Evolutionary conservation across 2,888 invertebrate species (phyloP).

Genomic region (Oligia strigilis): DNA sequence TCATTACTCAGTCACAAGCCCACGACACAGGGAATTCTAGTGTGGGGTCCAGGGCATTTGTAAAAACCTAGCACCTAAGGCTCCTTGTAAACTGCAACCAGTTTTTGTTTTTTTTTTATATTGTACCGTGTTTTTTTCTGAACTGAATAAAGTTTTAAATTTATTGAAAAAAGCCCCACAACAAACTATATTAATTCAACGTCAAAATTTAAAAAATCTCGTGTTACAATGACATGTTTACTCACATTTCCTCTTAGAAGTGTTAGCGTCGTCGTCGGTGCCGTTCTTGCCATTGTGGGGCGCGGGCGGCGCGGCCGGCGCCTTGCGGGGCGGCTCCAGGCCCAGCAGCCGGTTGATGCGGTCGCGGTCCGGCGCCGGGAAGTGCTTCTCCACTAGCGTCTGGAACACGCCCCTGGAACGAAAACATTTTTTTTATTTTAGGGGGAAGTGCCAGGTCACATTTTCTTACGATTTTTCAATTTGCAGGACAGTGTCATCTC

Average conservation of each 20-base stretch:
- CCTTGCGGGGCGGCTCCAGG: constrained; percentile 86
- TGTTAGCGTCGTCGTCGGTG: constrained; percentile 76
- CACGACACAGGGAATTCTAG: too few species aligned
- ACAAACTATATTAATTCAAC: neutral
- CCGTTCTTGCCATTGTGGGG: constrained; percentile 77
- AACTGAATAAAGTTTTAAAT: too few species aligned
- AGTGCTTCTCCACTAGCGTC: constrained; percentile 99
- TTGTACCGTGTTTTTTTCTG: too few species aligned
- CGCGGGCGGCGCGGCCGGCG: constrained; percentile 62
- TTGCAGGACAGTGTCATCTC: too few species aligned
- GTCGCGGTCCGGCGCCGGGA: constrained; percentile 98
- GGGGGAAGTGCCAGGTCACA: too few species aligned
- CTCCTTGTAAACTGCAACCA: too few species aligned
- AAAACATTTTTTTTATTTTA: neutral
- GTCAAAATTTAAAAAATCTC: neutral
- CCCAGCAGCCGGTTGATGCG: constrained; percentile 95
- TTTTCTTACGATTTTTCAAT: too few species aligned
- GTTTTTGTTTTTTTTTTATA: too few species aligned
- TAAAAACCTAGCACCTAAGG: too few species aligned
- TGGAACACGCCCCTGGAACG: constrained; percentile 96
- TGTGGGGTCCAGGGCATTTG: too few species aligned
- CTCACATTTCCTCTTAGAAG: constrained; percentile 85
- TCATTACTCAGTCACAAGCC: neutral
- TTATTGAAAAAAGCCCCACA: neutral
- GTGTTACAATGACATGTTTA: neutral